Percentiles rank a stretch among this genome's conserved stretches.
phyloP scores from a whole-genome alignment of 2,888 invertebrate species.

The Xylota sylvarum region DNA sequence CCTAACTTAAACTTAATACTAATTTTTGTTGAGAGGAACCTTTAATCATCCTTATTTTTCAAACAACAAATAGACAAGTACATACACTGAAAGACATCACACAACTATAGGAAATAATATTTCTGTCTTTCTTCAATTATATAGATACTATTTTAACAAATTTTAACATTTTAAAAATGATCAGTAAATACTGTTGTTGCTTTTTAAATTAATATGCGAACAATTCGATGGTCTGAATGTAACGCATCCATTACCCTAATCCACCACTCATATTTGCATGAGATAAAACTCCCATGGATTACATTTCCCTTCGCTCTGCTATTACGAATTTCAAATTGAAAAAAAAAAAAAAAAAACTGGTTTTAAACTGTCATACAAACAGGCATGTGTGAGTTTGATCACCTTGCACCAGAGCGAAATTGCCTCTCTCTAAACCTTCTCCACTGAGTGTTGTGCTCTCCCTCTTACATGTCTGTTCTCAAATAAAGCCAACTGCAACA shows the following conservation, averaged over 20 bases:
- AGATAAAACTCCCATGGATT: not conserved
- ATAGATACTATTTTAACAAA: too few relatives aligned
- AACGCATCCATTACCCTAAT: not conserved
- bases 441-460: conserved; percentile 25
- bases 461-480: conserved; percentile 2
- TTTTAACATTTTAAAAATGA: not conserved
- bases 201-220: too few relatives aligned
- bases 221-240: not conserved
- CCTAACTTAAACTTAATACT: too few relatives aligned
- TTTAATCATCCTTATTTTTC: too few relatives aligned
- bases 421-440: conserved; percentile 16
- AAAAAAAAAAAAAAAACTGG: conserved; percentile 29
- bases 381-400: conserved; percentile 23
- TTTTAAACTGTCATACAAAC: conserved; percentile 38
- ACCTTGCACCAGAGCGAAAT: conserved; percentile 6
- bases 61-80: too few relatives aligned
- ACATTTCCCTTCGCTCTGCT: not conserved
- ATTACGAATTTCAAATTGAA: not conserved
- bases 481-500: conserved; percentile 8
- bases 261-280: not conserved
- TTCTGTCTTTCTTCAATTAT: too few relatives aligned
- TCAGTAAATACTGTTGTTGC: too few relatives aligned
- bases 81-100: too few relatives aligned
- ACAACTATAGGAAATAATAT: too few relatives aligned
- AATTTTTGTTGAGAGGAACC: too few relatives aligned